Evolutionary conservation across 2,113 vertebrate species (phyloP).

Genomic region (Scophthalmus maximus): DNA sequence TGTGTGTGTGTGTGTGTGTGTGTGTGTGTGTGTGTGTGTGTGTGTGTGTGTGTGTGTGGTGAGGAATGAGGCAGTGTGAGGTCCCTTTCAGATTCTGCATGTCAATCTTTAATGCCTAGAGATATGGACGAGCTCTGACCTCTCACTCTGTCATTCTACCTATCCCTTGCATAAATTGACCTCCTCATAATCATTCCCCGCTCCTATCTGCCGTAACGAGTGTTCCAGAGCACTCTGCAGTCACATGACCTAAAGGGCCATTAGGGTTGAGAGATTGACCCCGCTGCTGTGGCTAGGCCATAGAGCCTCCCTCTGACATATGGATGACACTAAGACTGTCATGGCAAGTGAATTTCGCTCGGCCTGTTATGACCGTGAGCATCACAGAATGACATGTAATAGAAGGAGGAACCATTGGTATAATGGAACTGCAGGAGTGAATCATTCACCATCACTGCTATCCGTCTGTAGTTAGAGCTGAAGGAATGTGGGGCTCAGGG

Average conservation of each 20-base stretch:
- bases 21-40: constrained; percentile 63
- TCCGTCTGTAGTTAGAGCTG: constrained; percentile 50
- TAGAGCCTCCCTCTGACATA: constrained; percentile 75
- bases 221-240: constrained; percentile 66
- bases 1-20: constrained; percentile 50
- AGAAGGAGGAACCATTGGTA: constrained; percentile 63
- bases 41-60: constrained; percentile 57
- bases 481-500: constrained; percentile 22
- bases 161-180: constrained; percentile 81
- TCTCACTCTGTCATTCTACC: constrained; percentile 76
- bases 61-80: constrained; percentile 52
- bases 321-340: constrained; percentile 68
- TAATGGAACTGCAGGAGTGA: constrained; percentile 65
- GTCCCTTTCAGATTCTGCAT: constrained; percentile 76
- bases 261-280: constrained; percentile 82
- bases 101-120: constrained; percentile 82
- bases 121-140: constrained; percentile 79
- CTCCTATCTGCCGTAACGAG: constrained; percentile 78
- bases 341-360: constrained; percentile 72
- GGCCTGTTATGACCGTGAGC: constrained; percentile 68
- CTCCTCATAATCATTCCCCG: constrained; percentile 81
- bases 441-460: constrained; percentile 62
- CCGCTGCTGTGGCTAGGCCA: constrained; percentile 61
- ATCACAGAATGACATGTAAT: constrained; percentile 69
- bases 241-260: constrained; percentile 76